Evolutionary conservation across 2,888 invertebrate species (phyloP), one percentile per base, ranked within the genome.

Genomic region (Sussaba pulchella): DNA sequence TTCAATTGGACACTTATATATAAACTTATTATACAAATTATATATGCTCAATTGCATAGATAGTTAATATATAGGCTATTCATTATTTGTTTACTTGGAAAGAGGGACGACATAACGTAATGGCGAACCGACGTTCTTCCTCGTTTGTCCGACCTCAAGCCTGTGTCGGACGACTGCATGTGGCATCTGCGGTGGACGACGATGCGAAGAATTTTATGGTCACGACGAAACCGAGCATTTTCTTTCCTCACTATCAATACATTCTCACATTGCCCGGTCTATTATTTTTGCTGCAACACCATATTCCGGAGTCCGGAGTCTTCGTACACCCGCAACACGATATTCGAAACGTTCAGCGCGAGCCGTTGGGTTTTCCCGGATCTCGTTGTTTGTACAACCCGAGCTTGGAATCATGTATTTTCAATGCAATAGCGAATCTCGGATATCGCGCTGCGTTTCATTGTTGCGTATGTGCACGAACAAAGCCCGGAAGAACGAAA

Each of bases 31-130:
- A n/a, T n/a, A n/a, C n/a, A n/a, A n/a, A n/a, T n/a, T n/a, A n/a
- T n/a, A n/a, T n/a, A n/a, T n/a, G n/a, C n/a, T n/a, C n/a, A n/a
- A n/a, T n/a, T n/a, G n/a, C n/a, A n/a, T n/a, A n/a, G n/a, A n/a
- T n/a, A n/a, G n/a, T n/a, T n/a, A n/a, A n/a, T n/a, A n/a, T n/a
- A 79, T 79, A 75, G 75, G 74, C 64, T 66, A 66, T 66, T 79
- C 26, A 71, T 78, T 63, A 73, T 24, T 45, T 63, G 64, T 39
- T 66, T 31, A 36, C n/a, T 24, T 47, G 69, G 66, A 59, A 43
- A 59, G 31, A n/a, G n/a, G 59, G 47, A 41, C 26, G 57, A 64
- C 78, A 45, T 79, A 74, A 64, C 78, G 39, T 64, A 63, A 52
- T 54, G 41, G 19, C 45, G 43, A 50, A 70, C 50, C 57, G 43